These are phyloP conservation scores for Polymixis lichenea DNA, from an alignment of 2,888 invertebrate species.

Conservation along the genomic window DNA sequence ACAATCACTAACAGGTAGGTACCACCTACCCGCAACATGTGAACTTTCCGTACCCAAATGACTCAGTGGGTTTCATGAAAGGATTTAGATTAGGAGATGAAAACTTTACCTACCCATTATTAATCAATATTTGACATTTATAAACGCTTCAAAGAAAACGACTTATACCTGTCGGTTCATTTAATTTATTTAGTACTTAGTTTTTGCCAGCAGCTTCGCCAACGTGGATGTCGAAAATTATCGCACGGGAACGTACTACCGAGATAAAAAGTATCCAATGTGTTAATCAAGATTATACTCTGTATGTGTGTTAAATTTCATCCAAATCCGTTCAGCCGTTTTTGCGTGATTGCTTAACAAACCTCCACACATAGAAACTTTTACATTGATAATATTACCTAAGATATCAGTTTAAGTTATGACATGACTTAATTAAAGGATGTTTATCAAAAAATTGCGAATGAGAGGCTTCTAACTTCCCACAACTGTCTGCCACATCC, in stretches of 20 bases:
- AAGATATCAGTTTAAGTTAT: background rate
- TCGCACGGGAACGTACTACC: no score
- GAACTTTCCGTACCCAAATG: background rate
- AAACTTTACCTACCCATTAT: background rate
- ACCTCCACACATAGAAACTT: no score
- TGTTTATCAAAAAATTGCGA: background rate
- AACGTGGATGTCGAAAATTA: no score
- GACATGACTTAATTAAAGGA: background rate
- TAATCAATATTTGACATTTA: constrained; percentile 4
- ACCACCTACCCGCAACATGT: background rate
- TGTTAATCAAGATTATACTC: no score
- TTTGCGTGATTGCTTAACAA: no score
- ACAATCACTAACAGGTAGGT: background rate
- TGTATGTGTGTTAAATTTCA: no score
- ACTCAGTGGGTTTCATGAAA: background rate
- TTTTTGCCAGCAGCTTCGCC: no score
- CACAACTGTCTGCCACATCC: no score
- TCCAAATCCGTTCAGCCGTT: no score
- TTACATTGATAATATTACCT: no score
- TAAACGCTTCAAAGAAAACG: background rate
- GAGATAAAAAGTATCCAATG: no score
- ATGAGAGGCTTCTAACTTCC: background rate
- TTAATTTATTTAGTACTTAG: background rate
- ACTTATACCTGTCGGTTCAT: background rate
- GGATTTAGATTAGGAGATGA: background rate